Percentiles rank a stretch among this genome's conserved stretches.
Evolutionary conservation across 2,888 invertebrate genomes (phyloP).

Genomic region (Volucella inflata): DNA sequence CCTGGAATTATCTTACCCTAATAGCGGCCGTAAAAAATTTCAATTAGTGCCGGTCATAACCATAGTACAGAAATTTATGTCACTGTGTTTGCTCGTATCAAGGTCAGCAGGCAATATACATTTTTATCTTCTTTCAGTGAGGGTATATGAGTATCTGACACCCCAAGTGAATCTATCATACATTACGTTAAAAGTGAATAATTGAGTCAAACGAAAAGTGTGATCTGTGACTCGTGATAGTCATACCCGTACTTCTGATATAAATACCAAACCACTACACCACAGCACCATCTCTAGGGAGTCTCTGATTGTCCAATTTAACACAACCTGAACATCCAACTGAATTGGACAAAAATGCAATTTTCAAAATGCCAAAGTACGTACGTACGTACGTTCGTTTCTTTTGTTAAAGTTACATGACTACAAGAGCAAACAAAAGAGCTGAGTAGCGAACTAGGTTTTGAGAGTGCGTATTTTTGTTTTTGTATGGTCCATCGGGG

Average conservation of each 20-base stretch:
- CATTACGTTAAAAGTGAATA: constrained; percentile 52
- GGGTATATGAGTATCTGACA: neutral
- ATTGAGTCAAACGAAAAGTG: constrained; percentile 41
- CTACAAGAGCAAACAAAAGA: constrained; percentile 52
- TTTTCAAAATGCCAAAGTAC: constrained; percentile 66
- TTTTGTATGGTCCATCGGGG: constrained; percentile 38
- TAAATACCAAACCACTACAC: constrained; percentile 8
- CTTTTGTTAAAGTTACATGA: constrained; percentile 49
- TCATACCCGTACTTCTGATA: constrained; percentile 27
- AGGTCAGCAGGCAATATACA: constrained; percentile 39
- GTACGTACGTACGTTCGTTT: neutral
- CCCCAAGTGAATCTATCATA: constrained; percentile 17
- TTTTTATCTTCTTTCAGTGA: constrained; percentile 19
- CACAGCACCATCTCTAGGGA: constrained; percentile 1
- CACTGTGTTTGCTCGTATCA: constrained; percentile 42
- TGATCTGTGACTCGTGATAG: constrained; percentile 28
- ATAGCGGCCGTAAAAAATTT: constrained; percentile 27
- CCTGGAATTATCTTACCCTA: constrained; percentile 30
- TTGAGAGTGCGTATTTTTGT: neutral
- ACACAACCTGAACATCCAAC: neutral
- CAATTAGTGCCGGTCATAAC: constrained; percentile 45
- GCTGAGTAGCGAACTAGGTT: constrained; percentile 23
- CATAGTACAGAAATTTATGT: constrained; percentile 41
- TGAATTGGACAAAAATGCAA: constrained; percentile 15
- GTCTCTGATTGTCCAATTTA: constrained; percentile 4